Conservation (phyloP, 1,140 invertebrate genomes). For the Trissolcus basalis region DNA sequence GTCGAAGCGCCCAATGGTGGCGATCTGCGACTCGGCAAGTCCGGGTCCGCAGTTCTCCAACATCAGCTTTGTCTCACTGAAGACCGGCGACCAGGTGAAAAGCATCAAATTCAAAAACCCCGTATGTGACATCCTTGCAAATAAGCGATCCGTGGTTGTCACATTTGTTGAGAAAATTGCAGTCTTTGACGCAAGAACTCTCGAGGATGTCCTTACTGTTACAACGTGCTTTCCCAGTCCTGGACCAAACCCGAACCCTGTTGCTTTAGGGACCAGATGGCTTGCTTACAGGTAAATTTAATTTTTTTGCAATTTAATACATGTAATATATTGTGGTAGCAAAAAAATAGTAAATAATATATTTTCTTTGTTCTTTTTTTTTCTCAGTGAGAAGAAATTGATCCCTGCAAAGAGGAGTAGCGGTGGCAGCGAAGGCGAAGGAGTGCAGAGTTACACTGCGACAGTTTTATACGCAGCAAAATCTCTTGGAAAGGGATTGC, state of each 20-base stretch:
- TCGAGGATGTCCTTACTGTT: constrained; percentile 90
- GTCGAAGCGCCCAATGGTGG: constrained; percentile 89
- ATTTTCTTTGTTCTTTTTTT: too few relatives aligned
- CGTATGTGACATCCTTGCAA: constrained; percentile 90
- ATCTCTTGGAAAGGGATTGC: constrained; percentile 88
- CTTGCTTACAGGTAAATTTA: constrained; percentile 78
- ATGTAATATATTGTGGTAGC: too few relatives aligned
- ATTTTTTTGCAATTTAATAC: neutral
- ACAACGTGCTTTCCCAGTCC: constrained; percentile 93
- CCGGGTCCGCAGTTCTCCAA: constrained; percentile 89
- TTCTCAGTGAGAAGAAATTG: constrained; percentile 86
- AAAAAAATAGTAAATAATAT: too few relatives aligned
- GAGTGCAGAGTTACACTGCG: constrained; percentile 93
- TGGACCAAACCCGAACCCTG: constrained; percentile 90
- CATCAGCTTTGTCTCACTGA: constrained; percentile 92
- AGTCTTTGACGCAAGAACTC: constrained; percentile 90
- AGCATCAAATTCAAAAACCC: constrained; percentile 94
- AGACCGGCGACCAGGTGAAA: constrained; percentile 91
- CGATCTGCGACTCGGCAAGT: constrained; percentile 89
- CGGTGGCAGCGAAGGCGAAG: constrained; percentile 87
- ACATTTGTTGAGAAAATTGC: constrained; percentile 93
- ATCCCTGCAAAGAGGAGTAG: constrained; percentile 88
- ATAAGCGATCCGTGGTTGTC: constrained; percentile 88
- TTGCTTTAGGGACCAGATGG: constrained; percentile 90
- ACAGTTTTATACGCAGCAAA: constrained; percentile 97